A percentile compares a stretch with the other conserved stretches of the same genome.
These are phyloP conservation scores for Sepiola atlantica DNA, from an alignment of 2,888 invertebrate genomes.

Conservation along the genomic window DNA sequence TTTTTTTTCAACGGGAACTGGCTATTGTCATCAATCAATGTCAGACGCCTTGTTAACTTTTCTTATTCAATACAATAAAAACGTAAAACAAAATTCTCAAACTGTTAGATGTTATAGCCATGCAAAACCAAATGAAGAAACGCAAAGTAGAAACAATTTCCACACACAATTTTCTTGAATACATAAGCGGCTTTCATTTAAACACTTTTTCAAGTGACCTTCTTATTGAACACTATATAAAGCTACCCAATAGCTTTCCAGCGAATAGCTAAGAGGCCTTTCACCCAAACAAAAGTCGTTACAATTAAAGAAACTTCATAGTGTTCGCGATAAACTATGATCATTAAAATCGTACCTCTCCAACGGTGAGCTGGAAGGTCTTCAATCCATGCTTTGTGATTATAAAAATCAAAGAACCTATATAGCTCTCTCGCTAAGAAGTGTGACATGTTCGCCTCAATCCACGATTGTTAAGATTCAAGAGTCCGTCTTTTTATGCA, in stretches of 20 bases:
- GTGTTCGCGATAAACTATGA: too few species aligned
- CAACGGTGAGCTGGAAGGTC: too few species aligned
- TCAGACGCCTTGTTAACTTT: background rate
- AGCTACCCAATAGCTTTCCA: background rate
- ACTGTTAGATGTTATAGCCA: background rate
- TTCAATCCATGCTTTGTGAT: too few species aligned
- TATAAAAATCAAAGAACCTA: too few species aligned
- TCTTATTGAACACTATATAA: too few species aligned
- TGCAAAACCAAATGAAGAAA: background rate
- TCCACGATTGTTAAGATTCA: too few species aligned
- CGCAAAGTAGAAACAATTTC: background rate
- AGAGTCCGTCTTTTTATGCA: too few species aligned
- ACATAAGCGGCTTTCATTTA: background rate
- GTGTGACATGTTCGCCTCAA: too few species aligned
- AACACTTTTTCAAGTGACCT: background rate
- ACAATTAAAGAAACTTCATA: too few species aligned
- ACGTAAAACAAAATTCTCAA: background rate
- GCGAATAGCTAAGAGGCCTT: background rate
- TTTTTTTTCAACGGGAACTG: background rate
- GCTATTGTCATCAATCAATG: background rate
- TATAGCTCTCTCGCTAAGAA: too few species aligned
- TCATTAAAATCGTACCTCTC: too few species aligned
- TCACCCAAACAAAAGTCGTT: too few species aligned
- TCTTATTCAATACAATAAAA: background rate
- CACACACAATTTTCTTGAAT: background rate